Percentiles rank a stretch among this genome's conserved stretches.
Evolutionary conservation across 2,888 invertebrate genomes (phyloP).

Genomic region (Caradrina clavipalpis): DNA sequence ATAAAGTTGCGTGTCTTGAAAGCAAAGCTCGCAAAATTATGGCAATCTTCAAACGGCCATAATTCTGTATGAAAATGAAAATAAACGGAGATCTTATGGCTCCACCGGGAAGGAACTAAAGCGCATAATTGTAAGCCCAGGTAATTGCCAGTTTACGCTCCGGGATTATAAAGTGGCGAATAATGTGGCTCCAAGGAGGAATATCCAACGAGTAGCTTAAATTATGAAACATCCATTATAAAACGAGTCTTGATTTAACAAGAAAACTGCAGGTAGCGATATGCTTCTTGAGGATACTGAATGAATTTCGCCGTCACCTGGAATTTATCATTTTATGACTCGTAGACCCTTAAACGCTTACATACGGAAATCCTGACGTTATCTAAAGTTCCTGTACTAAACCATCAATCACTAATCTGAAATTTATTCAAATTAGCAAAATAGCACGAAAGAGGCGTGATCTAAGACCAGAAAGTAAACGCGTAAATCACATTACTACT

Average conservation of each 20-base stretch:
- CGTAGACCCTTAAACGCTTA: constrained; percentile 5
- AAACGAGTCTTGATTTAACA: constrained; percentile 40
- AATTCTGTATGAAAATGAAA: constrained; percentile 75
- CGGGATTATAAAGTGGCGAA: constrained; percentile 70
- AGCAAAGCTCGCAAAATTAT: constrained; percentile 70
- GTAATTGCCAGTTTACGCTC: constrained; percentile 74
- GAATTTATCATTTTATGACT: constrained; percentile 33
- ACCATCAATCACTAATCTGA: constrained; percentile 22
- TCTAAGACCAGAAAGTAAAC: constrained; percentile 29
- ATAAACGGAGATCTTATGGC: constrained; percentile 70
- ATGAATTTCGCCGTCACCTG: constrained; percentile 4
- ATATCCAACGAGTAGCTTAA: constrained; percentile 45
- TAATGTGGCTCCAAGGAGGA: constrained; percentile 61
- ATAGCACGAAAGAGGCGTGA: constrained; percentile 51
- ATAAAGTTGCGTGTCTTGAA: constrained; percentile 66
- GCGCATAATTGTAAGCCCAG: constrained; percentile 75
- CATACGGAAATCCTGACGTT: constrained; percentile 34
- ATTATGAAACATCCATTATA: constrained; percentile 52
- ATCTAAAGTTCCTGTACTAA: constrained; percentile 30
- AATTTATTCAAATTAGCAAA: constrained; percentile 40
- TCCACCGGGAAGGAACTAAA: constrained; percentile 71
- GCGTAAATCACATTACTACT: constrained; percentile 52
- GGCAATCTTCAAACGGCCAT: constrained; percentile 74
- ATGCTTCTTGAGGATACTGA: constrained; percentile 14
- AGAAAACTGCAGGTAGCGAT: constrained; percentile 28